Percentiles rank a stretch among this genome's conserved stretches.
These are phyloP conservation scores for Nothura maculosa DNA, from an alignment of 2,797 vertebrate species.

Conservation along the genomic window DNA sequence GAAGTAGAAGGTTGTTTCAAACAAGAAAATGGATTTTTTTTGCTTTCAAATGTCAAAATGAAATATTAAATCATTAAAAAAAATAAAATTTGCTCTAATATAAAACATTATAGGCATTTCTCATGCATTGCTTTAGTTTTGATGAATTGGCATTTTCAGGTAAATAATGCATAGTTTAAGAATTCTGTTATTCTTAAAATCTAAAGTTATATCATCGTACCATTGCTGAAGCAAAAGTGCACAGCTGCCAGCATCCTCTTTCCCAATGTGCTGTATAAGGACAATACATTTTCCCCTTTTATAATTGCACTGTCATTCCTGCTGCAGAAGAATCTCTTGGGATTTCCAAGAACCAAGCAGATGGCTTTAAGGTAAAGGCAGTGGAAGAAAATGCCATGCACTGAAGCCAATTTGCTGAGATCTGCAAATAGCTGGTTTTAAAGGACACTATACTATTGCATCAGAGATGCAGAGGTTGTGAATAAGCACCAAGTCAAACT, in stretches of 20 bases:
- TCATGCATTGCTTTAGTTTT: not conserved
- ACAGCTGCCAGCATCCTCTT: not conserved
- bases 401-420: not conserved
- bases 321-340: not conserved
- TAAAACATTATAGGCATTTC: not conserved
- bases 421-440: not conserved
- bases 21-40: not conserved
- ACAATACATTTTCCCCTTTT: constrained; percentile 9
- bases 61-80: not conserved
- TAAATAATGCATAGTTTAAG: not conserved
- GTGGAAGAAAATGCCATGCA: not conserved
- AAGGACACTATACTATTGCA: not conserved
- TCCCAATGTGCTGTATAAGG: not conserved
- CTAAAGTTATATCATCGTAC: not conserved
- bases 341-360: not conserved
- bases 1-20: not conserved
- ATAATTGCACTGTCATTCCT: not conserved
- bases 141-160: not conserved
- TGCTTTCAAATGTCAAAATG: not conserved
- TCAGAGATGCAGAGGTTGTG: not conserved
- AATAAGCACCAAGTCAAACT: not conserved
- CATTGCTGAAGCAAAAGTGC: not conserved
- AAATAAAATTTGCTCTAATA: not conserved
- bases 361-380: not conserved
- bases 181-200: constrained; percentile 5